Base-by-base conservation (phyloP, 2,797 vertebrate species). In the Garrulus glandarius region DNA sequence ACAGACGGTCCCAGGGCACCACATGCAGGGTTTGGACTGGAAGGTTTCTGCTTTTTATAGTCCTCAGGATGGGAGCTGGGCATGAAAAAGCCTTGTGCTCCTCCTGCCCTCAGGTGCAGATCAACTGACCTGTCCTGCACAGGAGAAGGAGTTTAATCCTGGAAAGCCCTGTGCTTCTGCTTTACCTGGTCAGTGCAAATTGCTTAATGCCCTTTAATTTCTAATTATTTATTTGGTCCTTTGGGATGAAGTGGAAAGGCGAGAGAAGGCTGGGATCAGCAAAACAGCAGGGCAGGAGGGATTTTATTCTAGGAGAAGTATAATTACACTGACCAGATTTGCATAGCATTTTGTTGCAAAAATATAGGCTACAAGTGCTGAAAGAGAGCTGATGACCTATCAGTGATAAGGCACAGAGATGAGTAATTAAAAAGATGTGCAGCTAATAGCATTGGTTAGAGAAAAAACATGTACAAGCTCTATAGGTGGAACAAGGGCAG, bases 151-250 rank as follows among this genome's bases (percentile, higher is more conserved):
- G 24, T 80, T 90, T 44, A 53, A 46, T 57, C 13, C 36, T 30
- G 61, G 46, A 93, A 87, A 88, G 34, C 41, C 59, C 61, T 3
- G 6, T 26, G 41, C 46, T 89, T 75, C 63, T 86, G 69, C 67
- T 60, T 65, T 92, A 86, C 91, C 71, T 82, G 46, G 67, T 88
- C 46, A 39, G 43, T 53, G 29, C 39, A 82, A 84, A 79, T 87
- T 92, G 79, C 78, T 95, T 93, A 93, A 91, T 37, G 59, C 57
- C 69, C 86, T 94, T 95, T 96, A 37, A 94, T 89, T 96, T 93
- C 94, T 97, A 91, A 97, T 97, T 94, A 93, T 94, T 96, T 95
- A 55, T 94, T 89, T 87, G n/a, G 68, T 96, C 96, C 86, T 60
- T 61, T 93, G 96, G 97, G 94, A 96, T 56, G 57, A 74, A 68